Percentiles rank a stretch among this genome's conserved stretches.
phyloP scores from a whole-genome alignment of 2,797 vertebrate species.

The Aldrovandia affinis region DNA sequence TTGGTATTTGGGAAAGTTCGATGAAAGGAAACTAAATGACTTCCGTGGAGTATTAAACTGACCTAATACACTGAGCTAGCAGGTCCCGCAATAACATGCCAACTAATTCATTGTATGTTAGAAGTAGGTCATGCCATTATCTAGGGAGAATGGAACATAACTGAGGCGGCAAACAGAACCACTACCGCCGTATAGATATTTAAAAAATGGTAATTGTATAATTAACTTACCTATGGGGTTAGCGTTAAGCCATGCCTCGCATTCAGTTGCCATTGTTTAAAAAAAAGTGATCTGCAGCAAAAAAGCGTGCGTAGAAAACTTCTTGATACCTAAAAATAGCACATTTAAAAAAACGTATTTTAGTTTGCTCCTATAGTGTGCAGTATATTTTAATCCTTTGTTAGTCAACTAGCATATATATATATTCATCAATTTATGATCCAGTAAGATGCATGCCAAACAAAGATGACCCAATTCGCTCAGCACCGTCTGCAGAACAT shows the following conservation, averaged over 20 bases:
- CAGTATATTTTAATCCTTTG: not conserved
- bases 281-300: constrained; percentile 38
- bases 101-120: not conserved
- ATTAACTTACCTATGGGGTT: constrained; percentile 78
- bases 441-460: constrained; percentile 18
- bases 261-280: constrained; percentile 78
- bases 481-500: not conserved
- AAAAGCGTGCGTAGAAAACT: constrained; percentile 35
- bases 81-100: not conserved
- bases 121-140: not conserved
- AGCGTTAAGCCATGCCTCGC: constrained; percentile 79
- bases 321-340: constrained; percentile 47
- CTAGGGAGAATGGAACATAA: not conserved
- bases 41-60: not conserved
- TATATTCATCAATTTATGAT: constrained; percentile 8
- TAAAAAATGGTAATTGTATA: not conserved
- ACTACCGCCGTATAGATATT: not conserved
- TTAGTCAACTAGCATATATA: not conserved
- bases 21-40: not conserved
- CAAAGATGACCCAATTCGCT: constrained; percentile 31
- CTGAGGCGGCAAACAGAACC: not conserved
- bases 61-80: not conserved
- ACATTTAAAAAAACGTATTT: constrained; percentile 5
- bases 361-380: not conserved
- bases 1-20: not conserved